A percentile compares a stretch with the other conserved stretches of the same genome.
Conservation (phyloP, 2,888 invertebrate genomes). For the Penaeus monodon region DNA sequence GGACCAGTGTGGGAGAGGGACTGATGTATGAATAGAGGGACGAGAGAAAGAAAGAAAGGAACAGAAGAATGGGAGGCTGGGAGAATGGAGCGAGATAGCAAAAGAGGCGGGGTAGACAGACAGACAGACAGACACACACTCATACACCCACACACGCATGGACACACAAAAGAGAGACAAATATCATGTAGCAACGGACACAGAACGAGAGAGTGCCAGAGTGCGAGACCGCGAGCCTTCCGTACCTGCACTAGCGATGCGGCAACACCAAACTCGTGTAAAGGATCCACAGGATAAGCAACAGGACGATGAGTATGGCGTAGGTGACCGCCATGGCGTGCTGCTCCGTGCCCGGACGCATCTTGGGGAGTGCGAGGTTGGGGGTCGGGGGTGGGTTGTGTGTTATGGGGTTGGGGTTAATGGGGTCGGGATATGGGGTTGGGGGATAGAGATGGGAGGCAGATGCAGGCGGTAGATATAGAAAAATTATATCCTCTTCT, state of each 20-base stretch:
- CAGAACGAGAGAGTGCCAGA: background rate
- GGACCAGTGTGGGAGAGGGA: too few relatives aligned
- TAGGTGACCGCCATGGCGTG: constrained; percentile 64
- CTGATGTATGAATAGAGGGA: too few relatives aligned
- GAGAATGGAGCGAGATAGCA: background rate
- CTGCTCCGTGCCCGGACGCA: constrained; percentile 60
- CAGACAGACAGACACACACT: background rate
- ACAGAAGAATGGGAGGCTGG: background rate
- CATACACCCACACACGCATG: too few relatives aligned
- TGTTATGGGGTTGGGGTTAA: background rate
- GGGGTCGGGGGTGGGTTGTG: background rate
- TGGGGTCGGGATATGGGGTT: background rate
- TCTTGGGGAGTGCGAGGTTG: constrained; percentile 11
- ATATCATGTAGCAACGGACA: too few relatives aligned
- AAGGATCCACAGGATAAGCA: constrained; percentile 63
- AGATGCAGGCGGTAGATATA: background rate
- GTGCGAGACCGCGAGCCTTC: background rate
- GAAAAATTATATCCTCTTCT: background rate
- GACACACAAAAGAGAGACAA: too few relatives aligned
- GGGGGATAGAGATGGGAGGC: background rate
- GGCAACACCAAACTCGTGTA: constrained; percentile 57
- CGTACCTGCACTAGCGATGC: constrained; percentile 17
- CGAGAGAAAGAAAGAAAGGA: background rate
- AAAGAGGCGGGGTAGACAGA: background rate
- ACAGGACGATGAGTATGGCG: constrained; percentile 63